phyloP scores from a whole-genome alignment of 2,797 vertebrate species.

The Melanotaenia boesemani region DNA sequence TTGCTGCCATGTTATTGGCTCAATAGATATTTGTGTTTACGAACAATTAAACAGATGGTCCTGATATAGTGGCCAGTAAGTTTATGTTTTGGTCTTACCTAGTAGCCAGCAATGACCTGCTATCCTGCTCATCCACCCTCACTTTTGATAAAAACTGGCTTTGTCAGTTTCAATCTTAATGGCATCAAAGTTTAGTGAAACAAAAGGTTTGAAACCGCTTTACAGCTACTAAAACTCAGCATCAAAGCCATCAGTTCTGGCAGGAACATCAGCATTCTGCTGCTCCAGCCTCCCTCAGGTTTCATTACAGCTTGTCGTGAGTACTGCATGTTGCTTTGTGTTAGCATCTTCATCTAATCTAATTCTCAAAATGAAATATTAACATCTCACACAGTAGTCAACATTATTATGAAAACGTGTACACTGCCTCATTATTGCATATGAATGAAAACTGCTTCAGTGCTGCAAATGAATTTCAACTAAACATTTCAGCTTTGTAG shows the following conservation, averaged over 20 bases:
- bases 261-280: slow-evolving; percentile 8
- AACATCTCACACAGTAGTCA: slow-evolving; percentile 38
- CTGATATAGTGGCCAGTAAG: too few relatives aligned
- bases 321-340: slow-evolving; percentile 4
- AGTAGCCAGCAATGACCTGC: too few relatives aligned
- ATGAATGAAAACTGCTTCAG: slow-evolving; percentile 11
- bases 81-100: too few relatives aligned
- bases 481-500: slow-evolving; percentile 9
- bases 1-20: too few relatives aligned
- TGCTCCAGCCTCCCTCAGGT: not conserved
- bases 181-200: not conserved
- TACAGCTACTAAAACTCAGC: not conserved
- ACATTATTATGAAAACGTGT: slow-evolving; percentile 16
- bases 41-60: too few relatives aligned
- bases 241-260: not conserved
- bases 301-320: slow-evolving; percentile 9
- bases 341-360: slow-evolving; percentile 1
- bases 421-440: slow-evolving; percentile 15
- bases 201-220: not conserved
- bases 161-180: too few relatives aligned
- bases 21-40: too few relatives aligned
- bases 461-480: not conserved
- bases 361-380: slow-evolving; percentile 37
- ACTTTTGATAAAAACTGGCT: too few relatives aligned
- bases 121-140: too few relatives aligned